Conservation (phyloP, 1,140 invertebrate species). For the Lycorma delicatula region DNA sequence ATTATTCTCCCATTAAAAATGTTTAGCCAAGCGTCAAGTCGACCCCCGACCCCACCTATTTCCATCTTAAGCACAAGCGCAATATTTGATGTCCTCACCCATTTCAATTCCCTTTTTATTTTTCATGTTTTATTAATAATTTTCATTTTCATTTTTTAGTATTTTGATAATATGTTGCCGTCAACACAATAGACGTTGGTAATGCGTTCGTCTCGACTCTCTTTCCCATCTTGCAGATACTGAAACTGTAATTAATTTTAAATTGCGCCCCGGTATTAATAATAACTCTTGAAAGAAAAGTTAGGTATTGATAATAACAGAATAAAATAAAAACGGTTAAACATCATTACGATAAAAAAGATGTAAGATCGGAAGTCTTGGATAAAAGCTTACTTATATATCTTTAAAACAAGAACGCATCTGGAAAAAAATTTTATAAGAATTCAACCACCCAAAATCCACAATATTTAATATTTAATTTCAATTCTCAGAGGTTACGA, state of each 20-base stretch:
- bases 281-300: too few species aligned
- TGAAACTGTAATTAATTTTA: constrained; percentile 6
- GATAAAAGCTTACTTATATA: too few species aligned
- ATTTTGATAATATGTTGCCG: not conserved
- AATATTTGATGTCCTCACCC: not conserved
- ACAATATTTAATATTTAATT: too few species aligned
- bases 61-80: constrained; percentile 2
- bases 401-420: too few species aligned
- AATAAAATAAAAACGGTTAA: too few species aligned
- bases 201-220: not conserved
- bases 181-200: not conserved
- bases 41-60: too few species aligned
- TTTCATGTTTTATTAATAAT: constrained; percentile 5
- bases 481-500: too few species aligned
- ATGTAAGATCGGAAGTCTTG: too few species aligned
- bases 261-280: not conserved
- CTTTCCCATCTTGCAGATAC: not conserved
- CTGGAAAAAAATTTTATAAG: too few species aligned
- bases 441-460: too few species aligned
- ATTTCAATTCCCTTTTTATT: not conserved
- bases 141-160: not conserved
- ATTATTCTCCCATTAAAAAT: constrained; percentile 22
- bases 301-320: too few species aligned
- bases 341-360: too few species aligned
- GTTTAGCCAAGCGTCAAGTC: constrained; percentile 17